Base-by-base conservation (phyloP, 2,888 invertebrate species). In the Sisyra terminalis region DNA sequence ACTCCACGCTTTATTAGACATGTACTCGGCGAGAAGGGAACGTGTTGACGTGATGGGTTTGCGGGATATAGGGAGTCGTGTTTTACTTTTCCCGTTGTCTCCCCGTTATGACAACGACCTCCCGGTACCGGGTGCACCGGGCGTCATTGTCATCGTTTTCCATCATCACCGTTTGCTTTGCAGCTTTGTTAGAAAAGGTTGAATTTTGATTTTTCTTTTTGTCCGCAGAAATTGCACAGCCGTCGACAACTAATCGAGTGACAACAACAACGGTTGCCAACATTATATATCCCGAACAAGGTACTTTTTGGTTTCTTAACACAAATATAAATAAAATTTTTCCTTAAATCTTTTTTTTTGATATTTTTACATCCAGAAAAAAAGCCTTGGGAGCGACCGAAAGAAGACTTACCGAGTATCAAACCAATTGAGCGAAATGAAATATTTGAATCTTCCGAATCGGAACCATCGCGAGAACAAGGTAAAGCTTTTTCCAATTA, bases 381-480 rank as follows among this genome's bases (percentile, higher is more conserved):
- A 18, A 40, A 40, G 7, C 30, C 29, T 13, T 29, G 42, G 37
- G 30, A 37, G 29, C 18, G 29, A 13, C 37, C 29, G n/a, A 37
- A 37, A 7, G 31, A 40, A 10, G 37, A 30, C 29, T 17, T 9
- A 7, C 43, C 43, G 10, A 43, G 43, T 38, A 38, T 29, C 15
- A 43, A 38, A 43, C 37, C 43, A 7, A 29, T 24, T 37, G 17
- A 24, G 7, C 24, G 16, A 3, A 43, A 43, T 15, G 43, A 37
- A 43, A 43, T 43, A 10, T 14, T 43, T 29, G 34, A 43, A 29
- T 14, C 43, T 7, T 51, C 52, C 44, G 56, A 53, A 51, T 49
- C 54, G 24, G 57, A 56, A 49, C 48, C 52, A 39, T 53, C 56
- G 40, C 57, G 55, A 49, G 58, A 56, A 50, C 50, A 55, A 53